Conservation (phyloP, 2,113 vertebrate genomes). For the Microcebus griseorufus region DNA sequence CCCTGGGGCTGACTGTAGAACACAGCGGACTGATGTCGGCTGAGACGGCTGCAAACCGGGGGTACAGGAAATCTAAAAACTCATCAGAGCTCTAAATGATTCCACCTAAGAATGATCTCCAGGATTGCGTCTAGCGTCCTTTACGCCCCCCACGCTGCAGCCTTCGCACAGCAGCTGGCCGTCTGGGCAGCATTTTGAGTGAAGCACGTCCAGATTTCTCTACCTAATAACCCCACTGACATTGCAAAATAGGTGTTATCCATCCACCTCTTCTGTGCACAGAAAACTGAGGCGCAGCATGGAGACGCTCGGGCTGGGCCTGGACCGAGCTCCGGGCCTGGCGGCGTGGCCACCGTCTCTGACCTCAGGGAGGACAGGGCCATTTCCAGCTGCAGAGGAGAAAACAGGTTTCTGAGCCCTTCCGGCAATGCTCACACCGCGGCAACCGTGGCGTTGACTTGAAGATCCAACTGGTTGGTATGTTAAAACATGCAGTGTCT, state of each 20-base stretch:
- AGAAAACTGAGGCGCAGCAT: background rate
- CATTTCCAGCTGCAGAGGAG: fast-evolving
- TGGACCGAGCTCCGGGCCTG: background rate
- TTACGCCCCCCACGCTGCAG: background rate
- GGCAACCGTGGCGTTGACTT: fast-evolving
- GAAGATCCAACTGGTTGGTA: fast-evolving
- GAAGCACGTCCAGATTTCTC: background rate
- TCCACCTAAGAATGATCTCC: background rate
- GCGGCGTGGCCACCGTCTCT: too few species aligned
- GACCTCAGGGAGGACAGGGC: background rate
- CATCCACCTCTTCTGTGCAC: too few species aligned
- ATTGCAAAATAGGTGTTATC: too few species aligned
- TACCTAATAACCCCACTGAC: too few species aligned
- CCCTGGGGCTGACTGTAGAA: too few species aligned
- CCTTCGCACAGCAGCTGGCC: too few species aligned
- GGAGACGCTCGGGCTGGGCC: background rate
- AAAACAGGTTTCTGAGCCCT: too few species aligned
- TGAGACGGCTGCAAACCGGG: fast-evolving
- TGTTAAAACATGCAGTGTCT: fast-evolving
- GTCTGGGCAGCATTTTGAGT: background rate
- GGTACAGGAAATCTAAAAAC: too few species aligned
- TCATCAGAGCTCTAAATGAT: too few species aligned
- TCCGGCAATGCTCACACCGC: fast-evolving
- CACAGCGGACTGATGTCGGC: too few species aligned
- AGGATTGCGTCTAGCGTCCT: background rate